Percentiles rank a stretch among this genome's conserved stretches.
Evolutionary conservation across 2,888 invertebrate species (phyloP).

Genomic region (Homarus gammarus): DNA sequence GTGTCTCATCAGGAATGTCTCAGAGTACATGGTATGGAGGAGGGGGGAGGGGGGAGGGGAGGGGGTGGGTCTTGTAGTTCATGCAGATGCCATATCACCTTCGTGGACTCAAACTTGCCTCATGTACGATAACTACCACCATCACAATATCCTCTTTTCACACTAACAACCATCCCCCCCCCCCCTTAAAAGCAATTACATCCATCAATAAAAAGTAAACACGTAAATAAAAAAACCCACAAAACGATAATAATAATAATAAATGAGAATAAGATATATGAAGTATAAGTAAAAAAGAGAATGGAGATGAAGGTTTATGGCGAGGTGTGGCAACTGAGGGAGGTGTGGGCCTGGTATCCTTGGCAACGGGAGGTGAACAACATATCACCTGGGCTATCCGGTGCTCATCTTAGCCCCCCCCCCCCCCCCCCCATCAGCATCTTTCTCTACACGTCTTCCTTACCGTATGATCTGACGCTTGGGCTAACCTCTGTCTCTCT

Average conservation of each 20-base stretch:
- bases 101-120: not conserved
- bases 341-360: slow-evolving; percentile 21
- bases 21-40: not conserved
- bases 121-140: not conserved
- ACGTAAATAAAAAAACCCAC: too few relatives aligned
- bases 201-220: too few relatives aligned
- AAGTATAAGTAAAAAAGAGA: too few relatives aligned
- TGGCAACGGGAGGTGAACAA: slow-evolving; percentile 40
- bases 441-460: slow-evolving; percentile 29
- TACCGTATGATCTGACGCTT: not conserved
- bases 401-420: slow-evolving; percentile 16
- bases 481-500: not conserved
- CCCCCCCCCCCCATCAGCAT: too few relatives aligned
- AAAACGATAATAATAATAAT: too few relatives aligned
- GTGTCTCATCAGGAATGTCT: too few relatives aligned
- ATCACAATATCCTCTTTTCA: too few relatives aligned
- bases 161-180: too few relatives aligned
- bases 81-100: slow-evolving; percentile 18
- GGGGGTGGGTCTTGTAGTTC: not conserved
- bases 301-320: not conserved
- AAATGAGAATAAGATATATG: too few relatives aligned
- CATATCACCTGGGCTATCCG: slow-evolving; percentile 42
- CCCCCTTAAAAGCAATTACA: too few relatives aligned
- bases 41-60: not conserved
- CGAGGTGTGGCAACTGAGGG: not conserved